Evolutionary conservation across 2,888 invertebrate genomes (phyloP).

Genomic region (Parthenolecanium corni): DNA sequence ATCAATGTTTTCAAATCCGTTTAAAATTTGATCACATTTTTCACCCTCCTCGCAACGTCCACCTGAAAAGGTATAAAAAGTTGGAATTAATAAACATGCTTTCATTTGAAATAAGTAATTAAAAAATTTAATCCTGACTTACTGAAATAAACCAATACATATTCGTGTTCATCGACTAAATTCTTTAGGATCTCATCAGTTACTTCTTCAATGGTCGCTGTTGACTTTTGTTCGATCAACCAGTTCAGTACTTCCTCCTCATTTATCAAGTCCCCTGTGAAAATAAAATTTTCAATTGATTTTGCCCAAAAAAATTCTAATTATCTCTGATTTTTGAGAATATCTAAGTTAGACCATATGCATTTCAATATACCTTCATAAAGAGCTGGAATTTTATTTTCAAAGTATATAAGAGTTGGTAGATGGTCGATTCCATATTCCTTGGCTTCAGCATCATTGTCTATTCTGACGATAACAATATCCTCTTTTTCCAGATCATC

Average conservation of each 20-base stretch:
- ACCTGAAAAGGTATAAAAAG: too few species aligned
- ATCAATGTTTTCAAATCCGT: slow-evolving; percentile 81
- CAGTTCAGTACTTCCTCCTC: slow-evolving; percentile 85
- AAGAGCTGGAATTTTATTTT: slow-evolving; percentile 78
- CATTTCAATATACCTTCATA: slow-evolving; percentile 53
- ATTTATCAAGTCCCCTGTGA: slow-evolving; percentile 70
- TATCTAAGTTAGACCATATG: not conserved
- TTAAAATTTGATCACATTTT: slow-evolving; percentile 70
- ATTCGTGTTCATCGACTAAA: slow-evolving; percentile 79
- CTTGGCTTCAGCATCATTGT: slow-evolving; percentile 79
- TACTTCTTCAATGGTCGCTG: slow-evolving; percentile 86
- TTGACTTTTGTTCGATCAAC: slow-evolving; percentile 75
- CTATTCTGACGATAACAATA: slow-evolving; percentile 79
- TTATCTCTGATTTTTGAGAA: not conserved
- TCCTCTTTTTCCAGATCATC: slow-evolving; percentile 82
- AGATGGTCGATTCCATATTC: slow-evolving; percentile 82
- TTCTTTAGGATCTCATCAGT: slow-evolving; percentile 79
- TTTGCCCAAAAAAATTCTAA: not conserved
- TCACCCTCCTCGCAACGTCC: slow-evolving; percentile 80
- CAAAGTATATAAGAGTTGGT: slow-evolving; percentile 76
- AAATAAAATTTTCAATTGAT: too few species aligned
- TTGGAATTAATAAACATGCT: too few species aligned
- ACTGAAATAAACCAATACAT: slow-evolving; percentile 90
- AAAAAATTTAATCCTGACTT: slow-evolving; percentile 37
- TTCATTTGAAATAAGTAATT: not conserved